Evolutionary conservation across 2,113 vertebrate species (phyloP).

Genomic region (Melanocharis versteri): DNA sequence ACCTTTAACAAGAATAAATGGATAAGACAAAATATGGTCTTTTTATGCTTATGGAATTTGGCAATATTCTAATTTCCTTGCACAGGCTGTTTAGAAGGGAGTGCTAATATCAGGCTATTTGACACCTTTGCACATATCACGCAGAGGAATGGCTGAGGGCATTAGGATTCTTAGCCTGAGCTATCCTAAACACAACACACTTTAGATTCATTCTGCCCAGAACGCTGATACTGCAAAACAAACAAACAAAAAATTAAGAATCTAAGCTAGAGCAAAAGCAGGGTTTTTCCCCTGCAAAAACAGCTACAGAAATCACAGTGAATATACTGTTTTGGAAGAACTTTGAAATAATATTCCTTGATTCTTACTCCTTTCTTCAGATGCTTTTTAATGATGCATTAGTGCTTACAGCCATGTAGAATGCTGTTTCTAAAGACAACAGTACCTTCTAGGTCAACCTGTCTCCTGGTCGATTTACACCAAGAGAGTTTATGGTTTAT

Average conservation of each 20-base stretch:
- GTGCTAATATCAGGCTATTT: neutral
- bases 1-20: neutral
- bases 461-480: neutral
- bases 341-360: neutral
- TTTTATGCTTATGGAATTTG: neutral
- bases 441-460: neutral
- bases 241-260: neutral
- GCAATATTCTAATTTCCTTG: neutral
- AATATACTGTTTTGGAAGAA: neutral
- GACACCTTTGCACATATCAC: neutral
- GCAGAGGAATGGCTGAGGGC: neutral
- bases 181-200: neutral
- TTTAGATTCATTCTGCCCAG: neutral
- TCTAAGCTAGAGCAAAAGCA: neutral
- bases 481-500: neutral
- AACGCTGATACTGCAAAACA: neutral
- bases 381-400: neutral
- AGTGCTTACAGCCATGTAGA: neutral
- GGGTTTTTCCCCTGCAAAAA: neutral
- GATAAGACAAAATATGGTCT: neutral
- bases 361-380: neutral
- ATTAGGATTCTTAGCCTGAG: neutral
- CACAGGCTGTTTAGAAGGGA: neutral
- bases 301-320: neutral
- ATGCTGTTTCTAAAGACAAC: neutral